Evolutionary conservation across 2,888 invertebrate species (phyloP), one percentile per base, ranked within the genome.

Genomic region (Tachina fera): DNA sequence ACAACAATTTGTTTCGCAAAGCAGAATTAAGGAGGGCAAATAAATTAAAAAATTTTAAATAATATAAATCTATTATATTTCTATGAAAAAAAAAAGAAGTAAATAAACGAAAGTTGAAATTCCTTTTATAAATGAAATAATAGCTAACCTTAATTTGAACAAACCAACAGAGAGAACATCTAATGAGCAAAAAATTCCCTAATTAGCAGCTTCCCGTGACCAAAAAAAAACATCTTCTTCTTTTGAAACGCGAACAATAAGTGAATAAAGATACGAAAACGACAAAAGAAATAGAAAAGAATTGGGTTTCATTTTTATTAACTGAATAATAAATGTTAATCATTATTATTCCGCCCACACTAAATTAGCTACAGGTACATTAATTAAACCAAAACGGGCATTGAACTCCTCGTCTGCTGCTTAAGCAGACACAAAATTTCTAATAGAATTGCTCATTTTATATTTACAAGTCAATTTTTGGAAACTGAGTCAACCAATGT

Each of bases 171-270:
- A 60, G 67, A 41, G 78, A 83, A 60, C 61, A 53, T 68, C 74
- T 60, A 67, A 67, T 47, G 78, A 60, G 67, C 71, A 72, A 56
- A 13, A 16, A 77, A 68, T 61, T 68, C 61, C 43, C 53, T 74
- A 74, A 83, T 78, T 78, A 83, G 51, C 72, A 53, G 47, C 68
- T 74, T 83, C 78, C 78, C 78, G 74, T 83, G 83, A 65, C 77
- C 72, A 68, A n/a, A 51, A 47, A 71, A 31, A 65, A 43, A 31
- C 58, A 58, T 76, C 71, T 58, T 63, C 70, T 70, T 45, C 53
- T 65, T 19, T 56, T n/a, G 9, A 19, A 31, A 22, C 11, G 19
- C 51, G 43, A 63, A 75, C 51, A 53, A 75, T 53, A 13, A 60
- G 11, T 13, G 19, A 71, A 43, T 9, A 1, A 39, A 58, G 0